A percentile compares a stretch with the other conserved stretches of the same genome.
phyloP scores from a whole-genome alignment of 2,888 invertebrate genomes.

The Polia nebulosa region DNA sequence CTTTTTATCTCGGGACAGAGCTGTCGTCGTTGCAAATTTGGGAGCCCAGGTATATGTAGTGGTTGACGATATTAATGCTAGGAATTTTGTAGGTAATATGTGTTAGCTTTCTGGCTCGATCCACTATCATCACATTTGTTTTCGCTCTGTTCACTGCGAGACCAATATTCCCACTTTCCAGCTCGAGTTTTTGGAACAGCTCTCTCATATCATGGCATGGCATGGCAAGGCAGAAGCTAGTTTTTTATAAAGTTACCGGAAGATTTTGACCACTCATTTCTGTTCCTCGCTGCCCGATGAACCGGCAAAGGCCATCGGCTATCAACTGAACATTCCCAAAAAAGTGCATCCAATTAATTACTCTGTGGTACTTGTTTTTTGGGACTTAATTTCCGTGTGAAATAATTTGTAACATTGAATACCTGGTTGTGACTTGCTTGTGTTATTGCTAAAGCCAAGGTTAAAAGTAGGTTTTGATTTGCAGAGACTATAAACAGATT shows the following conservation, averaged over 20 bases:
- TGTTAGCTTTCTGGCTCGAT: too few relatives aligned
- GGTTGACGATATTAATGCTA: too few relatives aligned
- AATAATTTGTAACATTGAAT: background rate
- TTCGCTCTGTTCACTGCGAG: too few relatives aligned
- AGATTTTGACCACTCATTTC: background rate
- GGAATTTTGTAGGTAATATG: too few relatives aligned
- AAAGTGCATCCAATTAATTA: constrained; percentile 3
- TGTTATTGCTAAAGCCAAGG: background rate
- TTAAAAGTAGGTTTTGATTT: background rate
- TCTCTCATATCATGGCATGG: too few relatives aligned
- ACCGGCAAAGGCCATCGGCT: background rate
- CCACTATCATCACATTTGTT: too few relatives aligned
- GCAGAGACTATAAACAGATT: background rate
- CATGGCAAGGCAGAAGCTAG: too few relatives aligned
- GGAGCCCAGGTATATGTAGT: too few relatives aligned
- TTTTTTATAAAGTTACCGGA: constrained; percentile 2
- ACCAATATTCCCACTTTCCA: too few relatives aligned
- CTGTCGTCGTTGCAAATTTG: too few relatives aligned
- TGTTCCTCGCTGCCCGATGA: constrained; percentile 18
- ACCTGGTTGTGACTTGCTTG: background rate
- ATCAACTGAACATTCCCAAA: background rate
- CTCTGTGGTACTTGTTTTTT: background rate
- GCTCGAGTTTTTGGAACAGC: too few relatives aligned
- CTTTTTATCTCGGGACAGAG: too few relatives aligned
- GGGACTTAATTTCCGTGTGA: background rate